phyloP scores from a whole-genome alignment of 2,113 vertebrate species.

The Anseranas semipalmata region DNA sequence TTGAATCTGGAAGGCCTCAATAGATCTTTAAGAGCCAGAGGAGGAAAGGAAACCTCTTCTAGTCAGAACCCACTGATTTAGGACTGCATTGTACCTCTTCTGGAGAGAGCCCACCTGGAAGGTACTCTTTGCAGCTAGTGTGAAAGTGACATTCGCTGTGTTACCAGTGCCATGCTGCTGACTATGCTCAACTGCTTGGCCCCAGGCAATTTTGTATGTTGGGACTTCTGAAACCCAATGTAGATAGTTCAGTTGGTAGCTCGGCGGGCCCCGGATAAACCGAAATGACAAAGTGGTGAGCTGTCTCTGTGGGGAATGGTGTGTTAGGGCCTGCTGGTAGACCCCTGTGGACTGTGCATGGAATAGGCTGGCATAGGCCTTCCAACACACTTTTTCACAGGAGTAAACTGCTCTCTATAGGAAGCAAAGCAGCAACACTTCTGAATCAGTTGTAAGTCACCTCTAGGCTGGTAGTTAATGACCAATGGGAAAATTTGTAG shows the following conservation, averaged over 20 bases:
- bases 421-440: not conserved
- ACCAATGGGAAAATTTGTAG: not conserved
- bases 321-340: too few species aligned
- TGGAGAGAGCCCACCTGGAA: not conserved
- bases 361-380: not conserved
- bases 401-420: not conserved
- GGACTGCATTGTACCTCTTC: not conserved
- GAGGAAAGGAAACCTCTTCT: not conserved
- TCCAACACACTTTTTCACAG: not conserved
- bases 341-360: not conserved
- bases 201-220: not conserved
- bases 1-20: not conserved
- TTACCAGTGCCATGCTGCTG: not conserved
- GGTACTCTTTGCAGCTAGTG: not conserved
- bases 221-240: not conserved
- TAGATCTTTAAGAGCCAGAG: not conserved
- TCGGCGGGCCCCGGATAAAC: not conserved
- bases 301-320: not conserved
- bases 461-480: not conserved
- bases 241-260: fast-evolving
- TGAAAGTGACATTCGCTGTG: too few species aligned
- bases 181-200: not conserved
- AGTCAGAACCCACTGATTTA: not conserved
- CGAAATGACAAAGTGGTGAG: not conserved
- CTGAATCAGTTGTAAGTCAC: not conserved